Evolutionary conservation across 2,113 vertebrate genomes (phyloP), one percentile per base, ranked within the genome.

Genomic region (Peucedramus taeniatus): DNA sequence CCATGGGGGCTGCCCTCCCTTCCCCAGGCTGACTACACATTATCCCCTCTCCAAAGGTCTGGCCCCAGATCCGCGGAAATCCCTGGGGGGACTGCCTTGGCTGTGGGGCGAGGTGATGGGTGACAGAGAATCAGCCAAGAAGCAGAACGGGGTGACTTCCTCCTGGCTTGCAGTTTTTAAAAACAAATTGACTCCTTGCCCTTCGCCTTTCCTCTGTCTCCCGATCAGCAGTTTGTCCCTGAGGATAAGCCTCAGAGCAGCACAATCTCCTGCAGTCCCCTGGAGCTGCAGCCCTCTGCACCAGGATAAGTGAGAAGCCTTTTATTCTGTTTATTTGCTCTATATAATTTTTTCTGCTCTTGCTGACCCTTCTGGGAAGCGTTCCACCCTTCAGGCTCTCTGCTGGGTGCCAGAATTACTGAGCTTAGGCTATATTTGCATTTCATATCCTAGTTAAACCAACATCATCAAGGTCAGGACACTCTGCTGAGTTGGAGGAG

Each of bases 361-460:
- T 37, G 60, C 83, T 59, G 70, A 95, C 95, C 90, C 91, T 86
- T 88, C 84, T 40, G 86, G 94, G 91, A 96, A 92, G 47, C 7
- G 47, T 93, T 83, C 60, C 66, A 60, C 81, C 56, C n/a, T 53
- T 42, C 59, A 91, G 30, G 72, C 81, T 95, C 61, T 68, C 89
- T 89, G 82, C 60, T 93, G 87, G 93, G 50, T 86, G 92, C 77
- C 96, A 92, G 94, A 77, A 93, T 90, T 84, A 87, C 89, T 71
- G 56, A 77, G 90, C 66, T 92, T 72, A 76, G 76, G 83, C 83
- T 88, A 4, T 91, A 96, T 97, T 97, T 97, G 94, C 96, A 97
- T 96, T 96, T 95, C 93, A 90, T 84, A 95, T 93, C 79, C 90
- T 89, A 80, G 92, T 96, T 92, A 96, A 96, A 94, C 79, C 85